Percentiles rank a stretch among this genome's conserved stretches.
Evolutionary conservation across 2,888 invertebrate species (phyloP).

Genomic region (Bugula neritina): DNA sequence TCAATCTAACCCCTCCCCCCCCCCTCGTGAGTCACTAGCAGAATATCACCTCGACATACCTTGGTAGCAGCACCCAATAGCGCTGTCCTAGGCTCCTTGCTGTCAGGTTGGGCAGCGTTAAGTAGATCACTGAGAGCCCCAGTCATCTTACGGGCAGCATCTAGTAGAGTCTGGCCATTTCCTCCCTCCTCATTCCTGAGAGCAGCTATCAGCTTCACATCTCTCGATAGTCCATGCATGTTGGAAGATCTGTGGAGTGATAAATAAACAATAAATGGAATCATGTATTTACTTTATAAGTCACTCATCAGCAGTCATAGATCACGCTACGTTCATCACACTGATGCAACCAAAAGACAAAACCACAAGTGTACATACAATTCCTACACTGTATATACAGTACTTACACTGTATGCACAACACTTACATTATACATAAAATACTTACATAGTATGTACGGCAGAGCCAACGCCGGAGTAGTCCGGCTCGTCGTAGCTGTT

Average conservation of each 20-base stretch:
- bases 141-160: constrained; percentile 86
- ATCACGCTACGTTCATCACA: no score
- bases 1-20: no score
- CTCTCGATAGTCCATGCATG: constrained; percentile 85
- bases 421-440: no score
- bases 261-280: no score
- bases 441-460: constrained; percentile 79
- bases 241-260: constrained; percentile 66
- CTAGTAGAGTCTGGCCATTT: constrained; percentile 73
- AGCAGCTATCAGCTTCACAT: constrained; percentile 89
- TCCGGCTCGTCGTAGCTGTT: constrained; percentile 75
- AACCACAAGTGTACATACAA: no score
- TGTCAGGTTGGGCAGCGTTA: constrained; percentile 80
- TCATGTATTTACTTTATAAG: no score
- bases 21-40: no score
- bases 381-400: no score
- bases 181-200: constrained; percentile 74
- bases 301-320: no score
- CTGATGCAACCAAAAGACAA: no score
- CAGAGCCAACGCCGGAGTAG: constrained; percentile 90
- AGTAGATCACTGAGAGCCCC: constrained; percentile 84
- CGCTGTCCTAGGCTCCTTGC: constrained; percentile 32
- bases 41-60: no score
- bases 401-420: no score
- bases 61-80: constrained; percentile 84